Conservation (phyloP, 2,888 invertebrate species). For the Agrotis ipsilon region DNA sequence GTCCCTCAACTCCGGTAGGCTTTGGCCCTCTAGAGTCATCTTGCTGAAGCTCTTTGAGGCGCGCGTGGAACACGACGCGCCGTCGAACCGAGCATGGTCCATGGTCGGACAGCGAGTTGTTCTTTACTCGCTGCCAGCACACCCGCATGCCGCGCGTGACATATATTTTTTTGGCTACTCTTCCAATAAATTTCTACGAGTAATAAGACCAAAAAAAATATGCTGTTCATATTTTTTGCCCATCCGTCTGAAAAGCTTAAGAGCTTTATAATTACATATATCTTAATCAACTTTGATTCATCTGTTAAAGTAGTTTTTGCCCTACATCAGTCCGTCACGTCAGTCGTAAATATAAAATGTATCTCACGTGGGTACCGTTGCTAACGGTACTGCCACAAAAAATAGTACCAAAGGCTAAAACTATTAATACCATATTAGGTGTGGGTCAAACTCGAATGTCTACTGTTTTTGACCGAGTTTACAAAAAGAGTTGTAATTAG, state of each 20-base stretch:
- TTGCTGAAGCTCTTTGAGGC: too few species aligned
- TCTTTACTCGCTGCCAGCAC: too few species aligned
- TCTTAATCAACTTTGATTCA: slow-evolving; percentile 40
- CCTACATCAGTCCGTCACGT: slow-evolving; percentile 54
- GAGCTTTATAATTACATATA: too few species aligned
- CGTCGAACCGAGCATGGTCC: too few species aligned
- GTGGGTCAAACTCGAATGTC: slow-evolving; percentile 23
- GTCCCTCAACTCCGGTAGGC: too few species aligned
- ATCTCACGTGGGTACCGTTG: slow-evolving; percentile 52
- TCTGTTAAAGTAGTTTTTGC: slow-evolving; percentile 51
- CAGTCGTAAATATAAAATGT: slow-evolving; percentile 28
- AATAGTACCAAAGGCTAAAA: slow-evolving; percentile 33
- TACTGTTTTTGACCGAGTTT: slow-evolving; percentile 12
- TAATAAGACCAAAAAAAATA: neutral
- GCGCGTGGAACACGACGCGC: too few species aligned
- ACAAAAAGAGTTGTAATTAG: neutral
- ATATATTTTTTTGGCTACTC: too few species aligned
- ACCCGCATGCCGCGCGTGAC: too few species aligned
- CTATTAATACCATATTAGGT: slow-evolving; percentile 46
- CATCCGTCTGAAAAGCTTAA: neutral
- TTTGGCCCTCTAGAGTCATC: too few species aligned
- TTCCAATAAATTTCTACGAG: neutral
- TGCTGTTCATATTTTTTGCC: slow-evolving; percentile 3
- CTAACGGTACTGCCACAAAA: slow-evolving; percentile 59
- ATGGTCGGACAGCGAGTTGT: too few species aligned